A percentile compares a stretch with the other conserved stretches of the same genome.
phyloP scores from a whole-genome alignment of 2,113 vertebrate genomes.

The Eolophus roseicapilla region DNA sequence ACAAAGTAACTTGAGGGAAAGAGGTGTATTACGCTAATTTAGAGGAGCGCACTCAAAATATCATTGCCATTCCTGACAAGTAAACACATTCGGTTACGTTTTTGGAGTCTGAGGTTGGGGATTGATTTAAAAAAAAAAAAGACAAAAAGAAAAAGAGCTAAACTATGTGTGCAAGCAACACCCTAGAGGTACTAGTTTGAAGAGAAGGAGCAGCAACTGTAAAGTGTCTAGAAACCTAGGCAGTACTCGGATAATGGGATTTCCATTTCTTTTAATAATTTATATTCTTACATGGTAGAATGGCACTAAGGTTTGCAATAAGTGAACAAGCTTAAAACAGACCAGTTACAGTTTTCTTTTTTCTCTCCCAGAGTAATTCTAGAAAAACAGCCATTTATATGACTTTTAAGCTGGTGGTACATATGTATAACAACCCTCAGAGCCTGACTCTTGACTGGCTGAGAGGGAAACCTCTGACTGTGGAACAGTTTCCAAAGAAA shows the following conservation, averaged over 20 bases:
- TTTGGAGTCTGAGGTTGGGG: not conserved
- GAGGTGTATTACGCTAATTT: accelerated
- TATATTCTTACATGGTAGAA: not conserved
- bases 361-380: not conserved
- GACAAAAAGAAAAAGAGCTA: not conserved
- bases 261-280: not conserved
- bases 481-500: not conserved
- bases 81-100: accelerated
- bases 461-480: not conserved
- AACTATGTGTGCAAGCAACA: not conserved
- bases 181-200: not conserved
- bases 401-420: not conserved
- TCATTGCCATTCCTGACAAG: not conserved
- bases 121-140: not conserved
- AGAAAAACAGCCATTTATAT: not conserved
- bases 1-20: not conserved
- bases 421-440: accelerated
- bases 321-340: not conserved
- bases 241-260: accelerated
- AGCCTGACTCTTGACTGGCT: not conserved
- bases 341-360: not conserved
- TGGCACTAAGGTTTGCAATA: not conserved
- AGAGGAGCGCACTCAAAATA: not conserved
- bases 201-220: not conserved
- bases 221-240: not conserved